Evolutionary conservation across 2,888 invertebrate species (phyloP).

Genomic region (Amblyteles armatorius): DNA sequence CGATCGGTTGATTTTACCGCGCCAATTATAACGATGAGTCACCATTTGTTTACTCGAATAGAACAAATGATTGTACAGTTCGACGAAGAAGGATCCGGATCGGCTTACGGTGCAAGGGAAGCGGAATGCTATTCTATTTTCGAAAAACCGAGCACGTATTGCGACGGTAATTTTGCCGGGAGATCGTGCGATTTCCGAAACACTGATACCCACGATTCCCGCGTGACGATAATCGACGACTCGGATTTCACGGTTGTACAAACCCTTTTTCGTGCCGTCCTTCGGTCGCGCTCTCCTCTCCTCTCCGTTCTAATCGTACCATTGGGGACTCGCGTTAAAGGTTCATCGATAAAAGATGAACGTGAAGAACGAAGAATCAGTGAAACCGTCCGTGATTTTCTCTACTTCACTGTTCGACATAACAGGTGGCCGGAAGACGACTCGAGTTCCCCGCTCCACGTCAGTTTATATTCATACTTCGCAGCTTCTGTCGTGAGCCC

Average conservation of each 20-base stretch:
- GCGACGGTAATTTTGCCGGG: not conserved
- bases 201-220: not conserved
- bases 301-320: not conserved
- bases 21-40: not conserved
- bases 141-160: not conserved
- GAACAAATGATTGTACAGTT: too few species aligned
- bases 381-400: slow-evolving; percentile 3
- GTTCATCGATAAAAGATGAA: not conserved
- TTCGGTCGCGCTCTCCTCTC: not conserved
- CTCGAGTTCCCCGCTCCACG: not conserved
- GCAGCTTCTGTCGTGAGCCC: slow-evolving; percentile 25
- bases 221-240: not conserved
- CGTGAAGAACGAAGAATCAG: not conserved
- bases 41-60: too few species aligned
- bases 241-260: not conserved
- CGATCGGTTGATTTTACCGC: slow-evolving; percentile 12
- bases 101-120: not conserved
- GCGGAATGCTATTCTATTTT: not conserved
- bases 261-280: not conserved
- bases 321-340: not conserved
- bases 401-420: not conserved
- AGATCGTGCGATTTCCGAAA: slow-evolving; percentile 1
- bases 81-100: too few species aligned
- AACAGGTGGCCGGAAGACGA: slow-evolving; percentile 17
- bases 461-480: slow-evolving; percentile 48